These are phyloP conservation scores for Astyanax mexicanus DNA, from an alignment of 2,797 vertebrate genomes.

Conservation along the genomic window DNA sequence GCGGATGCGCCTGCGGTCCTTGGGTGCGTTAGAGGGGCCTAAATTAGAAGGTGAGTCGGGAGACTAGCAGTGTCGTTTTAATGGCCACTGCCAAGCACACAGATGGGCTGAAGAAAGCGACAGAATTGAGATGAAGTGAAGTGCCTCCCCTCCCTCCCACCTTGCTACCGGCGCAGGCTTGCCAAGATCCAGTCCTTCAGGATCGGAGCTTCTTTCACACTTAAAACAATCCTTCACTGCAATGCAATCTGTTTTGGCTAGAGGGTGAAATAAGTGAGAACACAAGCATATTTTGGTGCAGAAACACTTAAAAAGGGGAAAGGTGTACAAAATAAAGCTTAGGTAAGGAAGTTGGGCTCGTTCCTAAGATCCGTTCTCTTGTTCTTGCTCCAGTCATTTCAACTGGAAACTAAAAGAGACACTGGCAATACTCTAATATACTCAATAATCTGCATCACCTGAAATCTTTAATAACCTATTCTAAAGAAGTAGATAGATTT, in stretches of 20 bases:
- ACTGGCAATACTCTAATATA: no score
- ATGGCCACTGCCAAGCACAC: constrained; percentile 54
- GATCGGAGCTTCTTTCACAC: constrained; percentile 32
- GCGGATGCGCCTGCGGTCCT: constrained; percentile 43
- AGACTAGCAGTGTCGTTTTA: constrained; percentile 46
- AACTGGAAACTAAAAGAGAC: no score
- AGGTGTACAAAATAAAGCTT: not conserved
- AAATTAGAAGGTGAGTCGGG: constrained; percentile 55
- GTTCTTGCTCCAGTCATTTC: not conserved
- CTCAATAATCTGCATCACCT: no score
- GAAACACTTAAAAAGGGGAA: not conserved
- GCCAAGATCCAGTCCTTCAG: constrained; percentile 51
- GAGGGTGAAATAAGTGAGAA: constrained; percentile 33
- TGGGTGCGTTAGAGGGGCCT: constrained; percentile 36
- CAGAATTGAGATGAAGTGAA: constrained; percentile 55
- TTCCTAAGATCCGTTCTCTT: not conserved
- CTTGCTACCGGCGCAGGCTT: constrained; percentile 39
- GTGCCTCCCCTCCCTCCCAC: constrained; percentile 18
- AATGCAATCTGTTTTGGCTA: constrained; percentile 48
- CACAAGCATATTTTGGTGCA: constrained; percentile 6
- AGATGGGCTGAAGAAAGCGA: constrained; percentile 57
- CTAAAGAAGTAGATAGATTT: no score
- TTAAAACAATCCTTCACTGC: constrained; percentile 40
- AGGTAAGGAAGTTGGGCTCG: not conserved
- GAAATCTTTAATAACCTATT: no score